Evolutionary conservation across 2,113 vertebrate genomes (phyloP).

Genomic region (Oryzias celebensis): DNA sequence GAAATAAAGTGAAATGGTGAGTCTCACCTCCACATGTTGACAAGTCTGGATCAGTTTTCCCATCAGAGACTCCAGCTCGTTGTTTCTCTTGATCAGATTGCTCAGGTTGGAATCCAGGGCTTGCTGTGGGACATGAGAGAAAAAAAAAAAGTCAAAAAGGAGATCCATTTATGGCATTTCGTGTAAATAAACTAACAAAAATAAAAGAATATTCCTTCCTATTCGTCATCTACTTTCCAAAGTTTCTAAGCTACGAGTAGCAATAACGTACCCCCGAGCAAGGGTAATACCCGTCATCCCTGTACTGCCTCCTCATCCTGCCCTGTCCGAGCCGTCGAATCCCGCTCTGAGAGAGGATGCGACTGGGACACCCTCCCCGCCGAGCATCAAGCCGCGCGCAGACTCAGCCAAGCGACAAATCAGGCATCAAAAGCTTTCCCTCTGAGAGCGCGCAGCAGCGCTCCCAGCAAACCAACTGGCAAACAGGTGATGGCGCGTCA

Average conservation of each 20-base stretch:
- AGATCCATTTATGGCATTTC: not conserved
- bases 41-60: slow-evolving; percentile 95
- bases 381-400: slow-evolving; percentile 63
- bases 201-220: not conserved
- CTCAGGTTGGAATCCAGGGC: slow-evolving; percentile 91
- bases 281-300: slow-evolving; percentile 62
- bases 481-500: slow-evolving; percentile 71
- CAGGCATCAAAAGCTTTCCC: slow-evolving; percentile 71
- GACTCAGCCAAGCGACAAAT: slow-evolving; percentile 69
- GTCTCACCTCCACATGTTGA: slow-evolving; percentile 94
- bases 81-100: slow-evolving; percentile 93
- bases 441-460: slow-evolving; percentile 47
- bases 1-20: not conserved
- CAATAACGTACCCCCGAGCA: slow-evolving; percentile 59
- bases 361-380: slow-evolving; percentile 61
- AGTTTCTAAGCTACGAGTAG: not conserved
- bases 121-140: slow-evolving; percentile 79
- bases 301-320: slow-evolving; percentile 73
- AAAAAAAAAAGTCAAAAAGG: slow-evolving; percentile 2
- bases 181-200: not conserved
- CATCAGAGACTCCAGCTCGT: slow-evolving; percentile 93
- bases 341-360: slow-evolving; percentile 43
- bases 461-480: slow-evolving; percentile 60
- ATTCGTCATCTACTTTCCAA: not conserved
- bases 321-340: slow-evolving; percentile 24